Base-by-base conservation (phyloP, 1,140 invertebrate species). In the Diachasmimorpha longicaudata region DNA sequence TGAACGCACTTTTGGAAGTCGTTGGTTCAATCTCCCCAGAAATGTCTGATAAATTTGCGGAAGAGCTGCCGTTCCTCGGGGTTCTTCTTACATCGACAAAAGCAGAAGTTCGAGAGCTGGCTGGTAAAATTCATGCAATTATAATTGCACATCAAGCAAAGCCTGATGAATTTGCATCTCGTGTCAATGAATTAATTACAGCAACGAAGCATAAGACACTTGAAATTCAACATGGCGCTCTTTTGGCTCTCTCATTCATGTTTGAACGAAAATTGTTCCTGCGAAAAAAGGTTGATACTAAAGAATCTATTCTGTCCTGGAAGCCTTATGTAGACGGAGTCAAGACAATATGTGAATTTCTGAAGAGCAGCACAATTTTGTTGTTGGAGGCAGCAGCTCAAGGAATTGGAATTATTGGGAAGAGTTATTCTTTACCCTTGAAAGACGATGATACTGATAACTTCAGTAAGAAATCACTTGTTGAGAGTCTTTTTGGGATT, bases 1-100 rank as follows among this genome's bases (percentile, higher is more conserved):
- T 96, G 75, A 92, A 92, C 77, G 95, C 93, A 79, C 88, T 96
- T 78, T 85, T 96, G 63, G 95, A 96, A 88, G 87, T 95, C 14
- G 89, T 95, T 25, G 94, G 94, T 8, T 93, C 93, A 79, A 90
- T 92, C 55, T 91, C 93, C 1, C 87, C 91, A 48, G 86, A 91
- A 58, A 89, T 94, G 79, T 87, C 92, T 6, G 81, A 90, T 13
- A 87, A 91, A 75, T 90, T 93, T 80, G 84, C 90, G 0, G 87
- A 90, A 23, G 89, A 94, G 55, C 81, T 93, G 14, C 88, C 90
- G 25, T 95, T 93, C 91, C 85, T 93, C 2, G 85, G 90, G 77
- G 91, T 90, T 77, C 89, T 94, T 66, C 90, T 95, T 66, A 91
- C 89, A 31, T 93, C 92, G n/a, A 92, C 91, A 9, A 93, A 93